Evolutionary conservation across 2,888 invertebrate genomes (phyloP).

Genomic region (Trilocha varians): DNA sequence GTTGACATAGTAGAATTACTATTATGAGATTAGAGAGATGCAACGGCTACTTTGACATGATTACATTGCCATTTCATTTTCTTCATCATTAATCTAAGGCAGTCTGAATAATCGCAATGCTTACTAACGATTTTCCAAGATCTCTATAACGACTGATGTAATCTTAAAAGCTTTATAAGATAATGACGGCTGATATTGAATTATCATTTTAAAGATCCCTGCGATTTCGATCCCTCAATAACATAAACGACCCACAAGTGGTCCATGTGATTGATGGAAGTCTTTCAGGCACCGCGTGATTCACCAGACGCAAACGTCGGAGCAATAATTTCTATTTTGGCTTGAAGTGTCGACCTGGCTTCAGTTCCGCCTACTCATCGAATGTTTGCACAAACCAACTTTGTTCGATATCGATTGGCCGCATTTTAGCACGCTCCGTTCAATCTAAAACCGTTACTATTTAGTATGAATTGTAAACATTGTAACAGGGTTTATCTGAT

Average conservation of each 20-base stretch:
- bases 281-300: slow-evolving; percentile 36
- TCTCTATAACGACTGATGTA: background rate
- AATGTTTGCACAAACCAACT: slow-evolving; percentile 48
- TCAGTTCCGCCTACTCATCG: slow-evolving; percentile 4
- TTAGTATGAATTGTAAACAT: slow-evolving; percentile 48
- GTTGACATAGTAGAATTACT: no score
- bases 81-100: no score
- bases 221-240: slow-evolving; percentile 1
- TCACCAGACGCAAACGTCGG: slow-evolving; percentile 28
- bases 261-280: slow-evolving; percentile 39
- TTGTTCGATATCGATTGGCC: slow-evolving; percentile 53
- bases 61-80: no score
- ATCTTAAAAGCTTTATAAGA: background rate
- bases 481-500: slow-evolving; percentile 29
- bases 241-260: slow-evolving; percentile 4
- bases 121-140: no score
- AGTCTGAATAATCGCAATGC: background rate
- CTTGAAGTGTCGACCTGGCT: background rate
- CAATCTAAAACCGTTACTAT: slow-evolving; percentile 49
- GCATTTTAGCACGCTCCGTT: slow-evolving; percentile 62
- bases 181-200: background rate
- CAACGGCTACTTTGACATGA: no score
- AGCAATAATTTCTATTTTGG: slow-evolving; percentile 36
- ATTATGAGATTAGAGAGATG: no score
- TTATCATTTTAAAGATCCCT: background rate